Percentiles rank a stretch among this genome's conserved stretches.
These are phyloP conservation scores for Mustela erminea DNA, from an alignment of 2,797 vertebrate species.

Conservation along the genomic window DNA sequence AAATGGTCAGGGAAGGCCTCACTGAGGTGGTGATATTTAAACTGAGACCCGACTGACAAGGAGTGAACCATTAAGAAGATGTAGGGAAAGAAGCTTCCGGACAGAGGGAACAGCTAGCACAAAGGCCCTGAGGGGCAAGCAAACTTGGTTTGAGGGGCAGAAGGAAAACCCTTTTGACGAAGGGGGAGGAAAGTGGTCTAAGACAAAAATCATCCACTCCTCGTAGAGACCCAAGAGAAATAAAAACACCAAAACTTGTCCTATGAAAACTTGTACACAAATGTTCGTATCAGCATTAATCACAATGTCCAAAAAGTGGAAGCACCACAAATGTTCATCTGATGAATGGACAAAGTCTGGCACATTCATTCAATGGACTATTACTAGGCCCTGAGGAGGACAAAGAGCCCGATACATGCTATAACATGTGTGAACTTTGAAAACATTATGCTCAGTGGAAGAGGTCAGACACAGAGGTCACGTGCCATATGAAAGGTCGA, in stretches of 20 bases:
- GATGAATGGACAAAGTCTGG: not conserved
- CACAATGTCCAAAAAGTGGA: not conserved
- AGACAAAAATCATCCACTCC: not conserved
- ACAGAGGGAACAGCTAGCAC: not conserved
- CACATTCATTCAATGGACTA: not conserved
- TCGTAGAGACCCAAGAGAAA: not conserved
- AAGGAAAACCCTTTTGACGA: not conserved
- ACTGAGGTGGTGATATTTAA: not conserved
- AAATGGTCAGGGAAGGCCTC: not conserved
- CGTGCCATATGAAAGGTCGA: not conserved
- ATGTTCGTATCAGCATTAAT: not conserved
- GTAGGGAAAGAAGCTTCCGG: not conserved
- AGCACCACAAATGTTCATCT: not conserved
- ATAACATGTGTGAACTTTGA: not conserved
- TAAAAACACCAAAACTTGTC: not conserved
- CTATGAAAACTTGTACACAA: not conserved
- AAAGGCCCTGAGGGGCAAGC: not conserved
- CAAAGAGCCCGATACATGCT: not conserved
- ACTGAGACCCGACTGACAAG: not conserved
- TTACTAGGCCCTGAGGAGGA: not conserved
- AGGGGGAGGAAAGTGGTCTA: not conserved
- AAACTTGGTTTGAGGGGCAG: not conserved
- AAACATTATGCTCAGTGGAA: not conserved
- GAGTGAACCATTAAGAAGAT: not conserved
- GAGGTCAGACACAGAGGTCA: not conserved